phyloP scores from a whole-genome alignment of 2,888 invertebrate species.

The Macropis europaea region DNA sequence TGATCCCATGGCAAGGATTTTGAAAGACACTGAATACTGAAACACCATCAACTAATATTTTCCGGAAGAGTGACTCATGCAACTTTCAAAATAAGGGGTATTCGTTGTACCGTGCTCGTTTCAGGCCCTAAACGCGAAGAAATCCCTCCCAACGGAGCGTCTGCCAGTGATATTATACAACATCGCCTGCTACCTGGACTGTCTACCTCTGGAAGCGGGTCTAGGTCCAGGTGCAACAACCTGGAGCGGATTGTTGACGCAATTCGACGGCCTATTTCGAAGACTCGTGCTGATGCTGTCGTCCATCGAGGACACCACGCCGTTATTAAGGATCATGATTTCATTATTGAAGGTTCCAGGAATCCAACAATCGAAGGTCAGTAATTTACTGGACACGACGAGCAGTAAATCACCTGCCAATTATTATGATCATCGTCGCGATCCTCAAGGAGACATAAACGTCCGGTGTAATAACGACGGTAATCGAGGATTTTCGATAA shows the following conservation, averaged over 20 bases:
- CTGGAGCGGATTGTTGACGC: constrained; percentile 91
- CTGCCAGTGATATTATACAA: constrained; percentile 92
- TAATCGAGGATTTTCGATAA: not conserved
- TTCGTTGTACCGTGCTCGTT: no score
- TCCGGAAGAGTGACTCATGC: no score
- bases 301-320: constrained; percentile 86
- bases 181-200: constrained; percentile 95
- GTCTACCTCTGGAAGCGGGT: constrained; percentile 91
- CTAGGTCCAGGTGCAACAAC: constrained; percentile 85
- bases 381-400: not conserved
- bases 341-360: constrained; percentile 92
- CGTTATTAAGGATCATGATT: constrained; percentile 88
- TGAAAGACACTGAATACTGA: no score
- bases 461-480: not conserved
- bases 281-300: constrained; percentile 86
- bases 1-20: no score
- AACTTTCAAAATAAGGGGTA: no score
- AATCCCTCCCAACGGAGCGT: constrained; percentile 86
- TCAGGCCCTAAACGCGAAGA: constrained; percentile 88
- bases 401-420: constrained; percentile 8
- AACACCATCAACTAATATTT: no score
- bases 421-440: not conserved
- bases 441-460: not conserved
- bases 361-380: constrained; percentile 89
- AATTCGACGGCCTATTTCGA: constrained; percentile 93